A percentile compares a stretch with the other conserved stretches of the same genome.
phyloP scores from a whole-genome alignment of 2,797 vertebrate species.

The Amblyraja radiata region DNA sequence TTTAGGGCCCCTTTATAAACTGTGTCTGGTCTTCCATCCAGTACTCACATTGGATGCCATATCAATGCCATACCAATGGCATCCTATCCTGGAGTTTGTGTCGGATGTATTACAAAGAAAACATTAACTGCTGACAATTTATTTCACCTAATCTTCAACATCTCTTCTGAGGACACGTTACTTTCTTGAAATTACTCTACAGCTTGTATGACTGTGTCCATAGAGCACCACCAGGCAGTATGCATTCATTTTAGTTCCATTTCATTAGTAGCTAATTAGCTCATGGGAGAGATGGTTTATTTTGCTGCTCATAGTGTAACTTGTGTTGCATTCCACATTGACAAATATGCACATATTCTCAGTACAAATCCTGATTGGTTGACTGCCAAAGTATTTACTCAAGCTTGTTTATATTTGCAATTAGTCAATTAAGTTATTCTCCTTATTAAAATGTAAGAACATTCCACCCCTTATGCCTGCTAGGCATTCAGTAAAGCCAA shows the following conservation, averaged over 20 bases:
- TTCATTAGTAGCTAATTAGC: background rate
- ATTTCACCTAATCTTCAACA: background rate
- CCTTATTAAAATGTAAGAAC: too few relatives aligned
- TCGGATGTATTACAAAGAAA: background rate
- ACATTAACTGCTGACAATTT: background rate
- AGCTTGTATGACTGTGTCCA: background rate
- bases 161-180: background rate
- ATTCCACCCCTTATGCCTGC: too few relatives aligned
- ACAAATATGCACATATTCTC: background rate
- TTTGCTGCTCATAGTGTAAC: background rate
- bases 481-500: too few relatives aligned
- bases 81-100: background rate
- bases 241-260: background rate
- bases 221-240: background rate
- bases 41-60: too few relatives aligned
- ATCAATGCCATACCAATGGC: too few relatives aligned
- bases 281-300: background rate
- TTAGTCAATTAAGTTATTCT: background rate
- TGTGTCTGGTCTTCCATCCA: background rate
- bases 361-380: background rate
- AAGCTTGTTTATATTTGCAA: background rate
- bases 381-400: background rate
- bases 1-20: background rate
- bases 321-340: background rate
- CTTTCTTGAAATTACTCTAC: background rate